Base-by-base conservation (phyloP, 2,797 vertebrate genomes). In the Helicolenus hilgendorfi region DNA sequence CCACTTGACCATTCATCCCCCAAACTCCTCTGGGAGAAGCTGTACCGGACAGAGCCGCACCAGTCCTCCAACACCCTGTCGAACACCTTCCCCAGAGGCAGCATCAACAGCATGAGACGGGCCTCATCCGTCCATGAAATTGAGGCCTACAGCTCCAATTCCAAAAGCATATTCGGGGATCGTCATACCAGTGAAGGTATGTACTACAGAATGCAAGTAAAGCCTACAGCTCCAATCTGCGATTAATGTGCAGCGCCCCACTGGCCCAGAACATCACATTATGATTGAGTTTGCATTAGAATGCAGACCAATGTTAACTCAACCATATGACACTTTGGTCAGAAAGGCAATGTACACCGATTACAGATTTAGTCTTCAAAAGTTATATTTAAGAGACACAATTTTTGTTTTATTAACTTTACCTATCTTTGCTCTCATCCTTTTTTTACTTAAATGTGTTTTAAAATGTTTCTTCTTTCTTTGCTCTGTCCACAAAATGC, bases 71-170 rank as follows among this genome's bases (percentile, higher is more conserved):
- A 97, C 75, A 98, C 98, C 75, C 95, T 99, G 83, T 98, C 98
- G 53, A 98, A 98, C 91, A 98, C 98, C 91, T 97, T 98, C 85
- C 98, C 99, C 26, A 98, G 97, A 93, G 98, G 98, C 92, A 99
- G 98, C 91, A 85, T 98, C 92, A 98, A 96, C 91, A 99, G 98
- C 88, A 98, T 99, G 96, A 98, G 99, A 81, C 97, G 99, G 85
- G 99, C 99, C 0, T 99, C 99, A 62, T 99, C 99, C 0, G 98
- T 99, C 77, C 99, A 99, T 53, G 98, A 99, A 89, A 98, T 99
- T 63, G 98, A 99, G 97, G 98, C 97, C 85, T 98, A 99, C 94
- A 97, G 93, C 80, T 90, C 97, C 86, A 98, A 98, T 78, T 97
- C 98, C 87, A 99, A 99, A 96, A 97, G 93, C n/a, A 20, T 97